Evolutionary conservation across 2,797 vertebrate species (phyloP).

Genomic region (Gymnocypris eckloni): DNA sequence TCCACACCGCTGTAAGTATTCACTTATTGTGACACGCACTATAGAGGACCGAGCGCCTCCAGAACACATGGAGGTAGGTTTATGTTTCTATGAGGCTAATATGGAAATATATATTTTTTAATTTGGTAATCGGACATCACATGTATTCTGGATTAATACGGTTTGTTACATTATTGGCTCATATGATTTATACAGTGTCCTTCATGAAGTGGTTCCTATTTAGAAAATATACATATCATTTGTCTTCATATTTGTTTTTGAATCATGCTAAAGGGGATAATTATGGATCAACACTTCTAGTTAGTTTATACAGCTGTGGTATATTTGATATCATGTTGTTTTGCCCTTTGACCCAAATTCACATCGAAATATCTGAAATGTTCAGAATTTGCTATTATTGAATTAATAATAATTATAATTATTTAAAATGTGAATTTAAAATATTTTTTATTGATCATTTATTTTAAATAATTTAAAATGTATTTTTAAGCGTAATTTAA

Average conservation of each 20-base stretch:
- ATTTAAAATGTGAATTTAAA: background rate
- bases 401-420: background rate
- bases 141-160: background rate
- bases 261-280: background rate
- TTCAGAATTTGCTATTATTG: background rate
- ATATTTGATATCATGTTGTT: background rate
- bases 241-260: background rate
- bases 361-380: background rate
- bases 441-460: background rate
- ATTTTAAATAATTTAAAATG: too few species aligned
- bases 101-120: background rate
- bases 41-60: slow-evolving; percentile 8
- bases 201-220: background rate
- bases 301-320: background rate
- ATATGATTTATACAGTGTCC: background rate
- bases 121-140: background rate
- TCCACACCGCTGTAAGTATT: slow-evolving; percentile 63
- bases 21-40: slow-evolving; percentile 53
- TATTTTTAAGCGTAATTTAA: background rate
- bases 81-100: background rate
- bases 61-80: slow-evolving; percentile 52
- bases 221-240: background rate
- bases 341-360: slow-evolving; percentile 1
- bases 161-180: background rate
- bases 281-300: background rate